These are phyloP conservation scores for Myocastor coypus DNA, from an alignment of 2,113 vertebrate genomes.

Conservation along the genomic window DNA sequence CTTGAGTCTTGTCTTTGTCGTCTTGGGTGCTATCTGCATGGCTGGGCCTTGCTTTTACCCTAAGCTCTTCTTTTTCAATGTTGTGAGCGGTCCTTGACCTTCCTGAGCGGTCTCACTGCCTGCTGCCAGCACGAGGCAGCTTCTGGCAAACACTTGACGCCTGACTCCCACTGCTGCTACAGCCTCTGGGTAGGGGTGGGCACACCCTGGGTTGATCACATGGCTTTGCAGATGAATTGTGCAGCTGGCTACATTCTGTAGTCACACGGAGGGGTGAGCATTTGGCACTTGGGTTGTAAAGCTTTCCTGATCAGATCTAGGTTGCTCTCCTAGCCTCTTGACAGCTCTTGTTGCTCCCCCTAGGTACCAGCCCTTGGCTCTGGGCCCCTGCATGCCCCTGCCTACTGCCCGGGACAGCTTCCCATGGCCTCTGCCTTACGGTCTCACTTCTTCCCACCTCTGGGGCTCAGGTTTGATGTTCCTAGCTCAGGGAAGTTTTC, in stretches of 20 bases:
- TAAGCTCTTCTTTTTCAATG: neutral
- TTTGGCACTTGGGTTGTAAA: neutral
- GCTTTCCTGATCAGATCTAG: neutral
- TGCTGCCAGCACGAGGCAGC: neutral
- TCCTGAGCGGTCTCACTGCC: neutral
- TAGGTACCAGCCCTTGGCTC: rapidly evolving
- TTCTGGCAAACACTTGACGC: neutral
- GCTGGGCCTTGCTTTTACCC: neutral
- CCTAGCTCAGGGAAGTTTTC: neutral
- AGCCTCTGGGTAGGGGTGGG: neutral
- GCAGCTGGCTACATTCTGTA: neutral
- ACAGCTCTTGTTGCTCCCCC: neutral
- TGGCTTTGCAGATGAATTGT: neutral
- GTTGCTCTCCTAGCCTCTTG: neutral
- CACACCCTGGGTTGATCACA: neutral
- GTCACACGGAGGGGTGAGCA: neutral
- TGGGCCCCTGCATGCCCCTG: neutral
- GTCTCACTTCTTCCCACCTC: neutral
- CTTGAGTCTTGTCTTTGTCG: rapidly evolving
- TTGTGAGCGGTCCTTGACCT: neutral
- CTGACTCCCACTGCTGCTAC: rapidly evolving
- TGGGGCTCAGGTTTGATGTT: neutral
- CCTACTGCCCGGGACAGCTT: neutral
- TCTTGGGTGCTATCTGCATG: neutral
- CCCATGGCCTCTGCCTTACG: neutral